Evolutionary conservation across 2,888 invertebrate species (phyloP), one percentile per base, ranked within the genome.

Genomic region (Lasioglossum figueresi): DNA sequence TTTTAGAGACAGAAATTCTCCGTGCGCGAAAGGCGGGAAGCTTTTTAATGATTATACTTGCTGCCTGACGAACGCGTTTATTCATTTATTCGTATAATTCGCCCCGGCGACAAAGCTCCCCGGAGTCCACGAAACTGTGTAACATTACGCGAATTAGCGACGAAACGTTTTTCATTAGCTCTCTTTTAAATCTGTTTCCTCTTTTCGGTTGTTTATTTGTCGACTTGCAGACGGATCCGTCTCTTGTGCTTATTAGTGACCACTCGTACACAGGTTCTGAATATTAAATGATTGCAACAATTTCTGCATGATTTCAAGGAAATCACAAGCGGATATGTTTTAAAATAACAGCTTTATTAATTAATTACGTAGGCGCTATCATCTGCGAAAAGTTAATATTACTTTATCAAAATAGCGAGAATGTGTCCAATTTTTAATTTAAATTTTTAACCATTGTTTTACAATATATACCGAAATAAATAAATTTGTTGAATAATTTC

Each of bases 31-130:
- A 66, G 66, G 66, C 66, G 34, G 66, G 19, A 34, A 66, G 66
- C 66, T 66, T 66, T 66, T 66, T 66, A 66, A 66, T 66, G 66
- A 66, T 66, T 66, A 31, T 31, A 66, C 66, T 66, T 34, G 66
- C 66, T 23, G 66, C 66, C 34, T 34, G 34, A 66, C 34, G 66
- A 66, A 66, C 66, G 66, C 66, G 66, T 66, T 63, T 63, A 63
- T 63, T 63, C 63, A 63, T 63, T 63, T 66, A 66, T 34, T 31
- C 66, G 66, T 31, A 66, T 66, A 34, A 34, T 66, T 31, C 31
- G 66, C 66, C 12, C 3, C 66, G 23, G 10, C 1, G 66, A 66
- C 34, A 66, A 66, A 19, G 66, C 31, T 19, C 19, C 5, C 19
- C 16, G 23, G 23, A 34, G 66, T 31, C 14, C 63, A 16, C 63